Evolutionary conservation across 1,140 invertebrate species (phyloP).

Genomic region (Grapholita molesta): DNA sequence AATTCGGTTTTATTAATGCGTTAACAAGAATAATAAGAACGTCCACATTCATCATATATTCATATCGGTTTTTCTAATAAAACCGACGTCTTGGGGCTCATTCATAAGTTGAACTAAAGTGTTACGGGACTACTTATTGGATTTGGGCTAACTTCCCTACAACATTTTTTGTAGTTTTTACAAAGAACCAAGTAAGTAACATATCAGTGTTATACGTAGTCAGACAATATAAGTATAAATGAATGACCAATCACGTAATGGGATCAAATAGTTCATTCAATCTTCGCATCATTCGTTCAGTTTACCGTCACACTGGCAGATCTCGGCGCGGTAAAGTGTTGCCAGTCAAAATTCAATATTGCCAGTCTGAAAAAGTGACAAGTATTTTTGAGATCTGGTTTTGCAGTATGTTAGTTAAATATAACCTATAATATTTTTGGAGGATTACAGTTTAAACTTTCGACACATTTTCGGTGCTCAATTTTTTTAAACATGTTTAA

Average conservation of each 20-base stretch:
- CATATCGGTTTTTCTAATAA: no score
- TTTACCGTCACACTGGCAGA: neutral
- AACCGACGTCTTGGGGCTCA: no score
- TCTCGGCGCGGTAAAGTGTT: constrained; percentile 7
- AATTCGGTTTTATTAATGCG: no score
- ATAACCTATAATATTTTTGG: constrained; percentile 8
- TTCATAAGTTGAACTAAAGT: no score
- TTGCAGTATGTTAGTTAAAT: neutral
- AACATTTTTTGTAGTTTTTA: neutral
- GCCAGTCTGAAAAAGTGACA: constrained; percentile 9
- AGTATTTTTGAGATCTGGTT: constrained; percentile 17
- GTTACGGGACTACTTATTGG: no score
- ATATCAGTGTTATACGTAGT: neutral
- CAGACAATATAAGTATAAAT: neutral
- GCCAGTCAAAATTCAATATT: constrained; percentile 2
- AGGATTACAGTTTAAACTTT: constrained; percentile 2
- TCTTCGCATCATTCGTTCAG: neutral
- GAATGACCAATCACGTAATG: neutral
- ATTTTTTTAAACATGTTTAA: neutral
- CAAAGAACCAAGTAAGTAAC: neutral
- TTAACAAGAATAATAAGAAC: no score
- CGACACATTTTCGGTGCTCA: constrained; percentile 5
- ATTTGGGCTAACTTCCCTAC: no score
- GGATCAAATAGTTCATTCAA: neutral
- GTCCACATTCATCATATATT: no score